phyloP scores from a whole-genome alignment of 2,113 vertebrate species.

The Lepisosteus osseus region DNA sequence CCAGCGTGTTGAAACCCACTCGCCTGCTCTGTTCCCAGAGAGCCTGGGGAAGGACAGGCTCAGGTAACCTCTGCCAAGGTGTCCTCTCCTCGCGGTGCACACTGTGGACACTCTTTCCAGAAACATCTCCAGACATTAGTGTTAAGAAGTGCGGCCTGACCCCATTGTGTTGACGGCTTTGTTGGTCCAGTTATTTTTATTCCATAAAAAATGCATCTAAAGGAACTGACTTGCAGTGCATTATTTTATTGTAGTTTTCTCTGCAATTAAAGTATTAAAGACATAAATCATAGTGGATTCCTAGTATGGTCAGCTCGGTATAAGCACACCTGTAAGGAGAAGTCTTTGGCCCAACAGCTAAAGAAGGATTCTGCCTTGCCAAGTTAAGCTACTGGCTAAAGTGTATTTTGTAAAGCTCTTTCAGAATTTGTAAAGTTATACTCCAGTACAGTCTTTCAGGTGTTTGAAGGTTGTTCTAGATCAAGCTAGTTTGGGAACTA shows the following conservation, averaged over 20 bases:
- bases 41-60: not conserved
- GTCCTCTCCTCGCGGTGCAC: not conserved
- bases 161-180: not conserved
- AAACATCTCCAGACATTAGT: not conserved
- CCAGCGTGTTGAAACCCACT: not conserved
- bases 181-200: not conserved
- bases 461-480: no score
- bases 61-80: no score
- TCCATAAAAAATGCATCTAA: slow-evolving; percentile 1
- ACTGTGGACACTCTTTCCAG: not conserved
- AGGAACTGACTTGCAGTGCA: not conserved
- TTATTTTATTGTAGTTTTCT: not conserved
- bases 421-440: not conserved
- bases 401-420: not conserved
- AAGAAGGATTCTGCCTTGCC: not conserved
- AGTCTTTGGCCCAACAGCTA: not conserved
- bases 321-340: not conserved
- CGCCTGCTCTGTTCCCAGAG: not conserved
- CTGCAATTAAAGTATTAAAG: not conserved
- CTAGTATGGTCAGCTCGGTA: not conserved
- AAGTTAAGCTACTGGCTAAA: not conserved
- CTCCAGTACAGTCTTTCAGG: no score
- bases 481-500: no score
- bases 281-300: slow-evolving; percentile 1
- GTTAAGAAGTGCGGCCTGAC: not conserved